Percentiles rank a stretch among this genome's conserved stretches.
Evolutionary conservation across 2,797 vertebrate species (phyloP).

Genomic region (Zalophus californianus): DNA sequence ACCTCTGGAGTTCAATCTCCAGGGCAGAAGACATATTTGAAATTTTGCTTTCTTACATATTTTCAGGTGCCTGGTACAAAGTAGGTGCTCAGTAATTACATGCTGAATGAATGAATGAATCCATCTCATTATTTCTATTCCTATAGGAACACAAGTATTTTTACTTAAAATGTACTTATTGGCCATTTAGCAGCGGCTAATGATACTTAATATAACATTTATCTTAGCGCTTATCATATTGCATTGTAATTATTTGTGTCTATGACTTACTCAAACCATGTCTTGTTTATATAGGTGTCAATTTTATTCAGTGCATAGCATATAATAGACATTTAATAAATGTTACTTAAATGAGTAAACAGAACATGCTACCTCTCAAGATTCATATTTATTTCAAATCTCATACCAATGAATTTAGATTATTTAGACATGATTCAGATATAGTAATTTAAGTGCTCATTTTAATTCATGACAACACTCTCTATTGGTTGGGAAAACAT

Average conservation of each 20-base stretch:
- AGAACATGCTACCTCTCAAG: constrained; percentile 46
- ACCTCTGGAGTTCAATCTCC: neutral
- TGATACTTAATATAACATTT: constrained; percentile 10
- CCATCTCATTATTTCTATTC: neutral
- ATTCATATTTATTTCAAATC: constrained; percentile 43
- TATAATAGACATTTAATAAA: neutral
- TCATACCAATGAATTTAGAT: constrained; percentile 55
- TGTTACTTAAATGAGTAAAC: neutral
- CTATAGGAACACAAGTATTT: neutral
- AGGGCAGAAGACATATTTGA: neutral
- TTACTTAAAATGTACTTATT: neutral
- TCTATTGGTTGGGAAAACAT: constrained; percentile 53
- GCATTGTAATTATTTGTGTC: neutral
- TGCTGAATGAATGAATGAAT: neutral
- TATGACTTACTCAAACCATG: neutral
- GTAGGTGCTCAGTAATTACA: neutral
- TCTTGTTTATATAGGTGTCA: neutral
- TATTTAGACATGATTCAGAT: constrained; percentile 61
- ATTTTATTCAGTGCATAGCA: neutral
- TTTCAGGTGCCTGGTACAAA: neutral
- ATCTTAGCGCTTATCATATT: neutral
- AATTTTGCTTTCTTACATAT: neutral
- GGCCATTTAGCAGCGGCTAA: neutral
- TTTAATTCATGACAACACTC: constrained; percentile 56
- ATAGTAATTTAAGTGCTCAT: constrained; percentile 26